Conservation (phyloP, 2,797 vertebrate species). For the Borostomias antarcticus region DNA sequence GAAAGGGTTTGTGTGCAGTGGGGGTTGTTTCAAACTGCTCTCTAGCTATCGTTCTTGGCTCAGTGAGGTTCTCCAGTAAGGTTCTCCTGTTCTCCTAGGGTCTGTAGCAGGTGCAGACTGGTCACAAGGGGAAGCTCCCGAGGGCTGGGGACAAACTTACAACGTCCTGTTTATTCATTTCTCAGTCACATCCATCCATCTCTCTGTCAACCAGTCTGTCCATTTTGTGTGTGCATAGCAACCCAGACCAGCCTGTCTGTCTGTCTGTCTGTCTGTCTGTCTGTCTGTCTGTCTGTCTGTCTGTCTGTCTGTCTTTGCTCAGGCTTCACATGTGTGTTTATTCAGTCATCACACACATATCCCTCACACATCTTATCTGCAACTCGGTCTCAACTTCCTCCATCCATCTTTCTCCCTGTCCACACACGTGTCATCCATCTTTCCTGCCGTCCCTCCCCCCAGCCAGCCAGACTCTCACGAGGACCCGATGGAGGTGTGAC, state of each 20-base stretch:
- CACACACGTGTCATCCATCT: slow-evolving; percentile 64
- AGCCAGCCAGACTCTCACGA: slow-evolving; percentile 44
- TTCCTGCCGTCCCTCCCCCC: slow-evolving; percentile 50
- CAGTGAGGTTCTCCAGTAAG: neutral
- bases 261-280: slow-evolving; percentile 31
- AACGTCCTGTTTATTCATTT: slow-evolving; percentile 12
- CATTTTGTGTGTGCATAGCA: slow-evolving; percentile 27
- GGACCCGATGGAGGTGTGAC: slow-evolving; percentile 64
- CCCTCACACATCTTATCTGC: slow-evolving; percentile 6
- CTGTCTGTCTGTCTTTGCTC: slow-evolving; percentile 46
- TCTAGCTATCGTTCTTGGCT: neutral
- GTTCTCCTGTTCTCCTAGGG: neutral
- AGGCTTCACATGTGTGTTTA: slow-evolving; percentile 9
- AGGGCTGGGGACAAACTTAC: neutral
- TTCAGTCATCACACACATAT: slow-evolving; percentile 2
- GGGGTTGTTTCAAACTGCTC: slow-evolving; percentile 1
- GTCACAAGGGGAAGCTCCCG: neutral
- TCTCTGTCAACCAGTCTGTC: slow-evolving; percentile 35
- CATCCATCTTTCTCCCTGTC: slow-evolving; percentile 41
- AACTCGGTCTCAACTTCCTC: slow-evolving; percentile 59
- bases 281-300: slow-evolving; percentile 42
- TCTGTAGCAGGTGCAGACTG: slow-evolving; percentile 7
- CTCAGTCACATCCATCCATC: slow-evolving; percentile 34
- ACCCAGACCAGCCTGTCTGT: slow-evolving; percentile 27
- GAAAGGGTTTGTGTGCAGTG: neutral